Base-by-base conservation (phyloP, 2,797 vertebrate genomes). In the Gouania willdenowi region DNA sequence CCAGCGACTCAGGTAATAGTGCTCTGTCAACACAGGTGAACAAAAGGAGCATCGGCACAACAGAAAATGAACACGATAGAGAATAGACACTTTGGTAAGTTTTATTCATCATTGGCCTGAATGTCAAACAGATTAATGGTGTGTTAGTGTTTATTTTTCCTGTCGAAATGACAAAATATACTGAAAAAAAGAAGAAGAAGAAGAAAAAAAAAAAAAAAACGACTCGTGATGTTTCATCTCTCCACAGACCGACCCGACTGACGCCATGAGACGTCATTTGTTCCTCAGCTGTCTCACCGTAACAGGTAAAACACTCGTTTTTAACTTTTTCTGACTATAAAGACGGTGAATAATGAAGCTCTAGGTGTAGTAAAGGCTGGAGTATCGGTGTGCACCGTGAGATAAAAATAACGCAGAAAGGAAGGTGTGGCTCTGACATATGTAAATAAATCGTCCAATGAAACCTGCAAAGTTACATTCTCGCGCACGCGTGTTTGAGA, bases 261-360 rank as follows among this genome's bases (percentile, higher is more conserved):
- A 82, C 48, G 75, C 79, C 51, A 90, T 90, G 88, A 85, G 48
- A 26, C 38, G 4, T 43, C 52, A 44, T 33, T 25, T 64, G 48
- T 52, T 71, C 15, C 45, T 51, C 40, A 33, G 63, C 61, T 18
- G 66, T 44, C 29, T 86, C 53, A 42, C 31, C 2, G 56, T 85
- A 54, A 55, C 82, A 86, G 84, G 88, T 89, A 84, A 66, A 52
- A 46, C 14, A n/a, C n/a, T n/a, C n/a, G n/a, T n/a, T n/a, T n/a
- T n/a, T n/a, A n/a, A n/a, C n/a, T n/a, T n/a, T n/a, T n/a, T n/a
- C n/a, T n/a, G n/a, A n/a, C n/a, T n/a, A n/a, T n/a, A n/a, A 28
- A 4, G 21, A 47, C 26, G 3, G 8, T 22, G 27, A 45, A 8
- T 3, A 8, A 15, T 40, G 3, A 4, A 40, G 13, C 41, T 40